Base-by-base conservation (phyloP, 2,888 invertebrate species). In the Aleiodes leptofemur region DNA sequence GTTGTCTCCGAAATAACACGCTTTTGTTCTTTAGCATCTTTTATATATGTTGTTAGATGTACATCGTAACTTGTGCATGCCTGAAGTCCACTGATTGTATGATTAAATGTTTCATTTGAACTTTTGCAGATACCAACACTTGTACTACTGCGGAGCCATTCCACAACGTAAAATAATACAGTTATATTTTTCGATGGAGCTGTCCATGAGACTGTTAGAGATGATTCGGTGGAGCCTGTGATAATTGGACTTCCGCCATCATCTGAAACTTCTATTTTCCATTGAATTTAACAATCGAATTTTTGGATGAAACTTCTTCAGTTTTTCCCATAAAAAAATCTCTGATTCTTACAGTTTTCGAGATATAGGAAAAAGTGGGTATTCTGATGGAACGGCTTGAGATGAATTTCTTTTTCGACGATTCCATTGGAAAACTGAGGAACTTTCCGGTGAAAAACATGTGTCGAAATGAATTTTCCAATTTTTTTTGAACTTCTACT, bases 21-120 rank as follows among this genome's bases (percentile, higher is more conserved):
- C 11, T 51, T 48, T 13, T 55, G n/a, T 16, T 76, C 77, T 11
- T n/a, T 43, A 7, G n/a, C 61, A 3, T 5, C 3, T 34, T 61
- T 56, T 43, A 50, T 73, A 34, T 61, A 69, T 11, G 81, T 76
- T 51, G 66, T 76, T n/a, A 81, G 78, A 38, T 51, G 71, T n/a
- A 81, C 76, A 0, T 48, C 53, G 31, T 79, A 80, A n/a, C 48
- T 79, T n/a, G 71, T 79, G 51, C 81, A 81, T 9, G 75, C 4
- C 4, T 61, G 56, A n/a, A 77, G 69, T 7, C 57, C 55, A 7
- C 31, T 66, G 38, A 76, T 76, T 13, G 73, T 69, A 48, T 71
- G 57, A 34, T 61, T 50, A 6, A 43, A 16, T 13, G 59, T 72
- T 9, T 56, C 48, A 55, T 69, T 74, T 4, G 34, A 14, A 48